Conservation (phyloP, 1,140 invertebrate species). For the Tetragnatha versicolor region DNA sequence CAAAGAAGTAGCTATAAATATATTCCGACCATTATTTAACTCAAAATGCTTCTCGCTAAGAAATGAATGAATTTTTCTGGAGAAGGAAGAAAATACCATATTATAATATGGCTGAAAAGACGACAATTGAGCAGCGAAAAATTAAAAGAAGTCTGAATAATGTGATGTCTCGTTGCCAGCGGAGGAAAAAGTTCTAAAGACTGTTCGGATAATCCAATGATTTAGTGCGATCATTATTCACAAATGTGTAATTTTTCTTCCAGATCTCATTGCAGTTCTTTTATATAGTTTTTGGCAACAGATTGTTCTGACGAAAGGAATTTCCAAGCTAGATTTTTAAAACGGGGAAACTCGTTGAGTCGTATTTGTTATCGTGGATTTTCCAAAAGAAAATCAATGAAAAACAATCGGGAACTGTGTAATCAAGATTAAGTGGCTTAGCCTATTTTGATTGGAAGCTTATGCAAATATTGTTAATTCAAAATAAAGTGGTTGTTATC, state of each 20-base stretch:
- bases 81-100: background rate
- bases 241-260: slow-evolving; percentile 13
- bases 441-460: no score
- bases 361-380: background rate
- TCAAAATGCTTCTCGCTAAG: background rate
- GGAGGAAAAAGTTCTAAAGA: background rate
- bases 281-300: background rate
- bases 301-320: background rate
- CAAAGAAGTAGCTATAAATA: no score
- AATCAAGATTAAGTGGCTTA: no score
- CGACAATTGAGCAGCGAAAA: background rate
- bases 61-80: background rate
- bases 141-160: slow-evolving; percentile 25
- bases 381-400: no score
- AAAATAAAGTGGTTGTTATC: no score
- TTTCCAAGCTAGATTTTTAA: background rate
- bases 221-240: slow-evolving; percentile 27
- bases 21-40: no score
- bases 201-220: slow-evolving; percentile 23
- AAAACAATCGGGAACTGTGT: no score
- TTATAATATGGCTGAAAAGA: background rate
- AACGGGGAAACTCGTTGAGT: background rate
- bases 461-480: no score
- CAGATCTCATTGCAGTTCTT: slow-evolving; percentile 4
- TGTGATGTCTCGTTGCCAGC: background rate